Evolutionary conservation across 2,888 invertebrate species (phyloP), one percentile per base, ranked within the genome.

Genomic region (Cataglyphis cursor): DNA sequence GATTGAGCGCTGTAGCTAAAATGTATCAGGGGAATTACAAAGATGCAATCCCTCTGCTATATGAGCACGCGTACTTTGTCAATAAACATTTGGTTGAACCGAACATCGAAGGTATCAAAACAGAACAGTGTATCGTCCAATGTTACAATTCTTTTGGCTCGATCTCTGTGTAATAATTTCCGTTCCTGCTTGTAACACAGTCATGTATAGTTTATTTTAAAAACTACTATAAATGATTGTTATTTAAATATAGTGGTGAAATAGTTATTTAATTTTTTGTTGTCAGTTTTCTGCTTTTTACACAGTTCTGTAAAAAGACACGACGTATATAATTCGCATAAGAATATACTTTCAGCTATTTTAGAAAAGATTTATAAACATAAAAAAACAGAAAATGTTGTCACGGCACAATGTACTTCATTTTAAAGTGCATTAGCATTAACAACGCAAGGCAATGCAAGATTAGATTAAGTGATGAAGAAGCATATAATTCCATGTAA

Each of bases 111-210:
- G 88, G 91, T 68, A 91, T 94, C 74, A 94, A 94, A 90, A 94
- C 94, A 18, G 94, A 94, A 83, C 95, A 95, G 82, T 93, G 94
- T 59, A 93, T 94, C 74, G 92, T 95, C 81, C 95, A 95, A 76
- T 95, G 95, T 89, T 94, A 92, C 75, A 95, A 95, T 88, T 92
- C 92, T 59, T 88, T 93, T 83, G 92, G 93, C 4, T 92, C 89
- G 78, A 89, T 86, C 9, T 87, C 91, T 48, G 59, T 73, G 21
- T 84, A 89, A 82, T 61, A 85, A 75, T 78, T 31, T 24, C 0
- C 62, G 38, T 70, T 64, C 65, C 48, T 48, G 35, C 28, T 74
- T 41, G 35, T 75, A 76, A 82, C 51, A 82, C 51, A 86, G 65
- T 35, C 18, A 38, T 28, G 38, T 70, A 41, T 15, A 51, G 8